phyloP scores from a whole-genome alignment of 2,888 invertebrate genomes.

The Hyposoter didymator region DNA sequence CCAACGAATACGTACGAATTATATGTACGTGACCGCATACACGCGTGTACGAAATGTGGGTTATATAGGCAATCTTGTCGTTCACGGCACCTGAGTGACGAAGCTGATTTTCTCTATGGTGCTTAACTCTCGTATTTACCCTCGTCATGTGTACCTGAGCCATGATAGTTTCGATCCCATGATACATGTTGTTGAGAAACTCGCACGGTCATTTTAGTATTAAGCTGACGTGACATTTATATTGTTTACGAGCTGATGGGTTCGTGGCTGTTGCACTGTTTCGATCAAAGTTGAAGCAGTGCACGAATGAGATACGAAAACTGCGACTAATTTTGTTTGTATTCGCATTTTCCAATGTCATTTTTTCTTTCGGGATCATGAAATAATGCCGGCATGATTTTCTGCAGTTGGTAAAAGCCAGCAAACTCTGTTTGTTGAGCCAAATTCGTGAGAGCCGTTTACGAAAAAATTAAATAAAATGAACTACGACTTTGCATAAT shows the following conservation, averaged over 20 bases:
- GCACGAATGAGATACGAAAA: not conserved
- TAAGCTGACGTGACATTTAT: not conserved
- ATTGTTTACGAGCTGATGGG: constrained; percentile 6
- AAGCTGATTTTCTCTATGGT: constrained; percentile 22
- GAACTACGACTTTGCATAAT: constrained; percentile 9
- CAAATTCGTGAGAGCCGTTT: not conserved
- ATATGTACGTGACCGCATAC: not conserved
- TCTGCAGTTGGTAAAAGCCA: not conserved
- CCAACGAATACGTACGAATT: not conserved
- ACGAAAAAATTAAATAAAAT: not conserved
- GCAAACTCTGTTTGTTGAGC: not conserved
- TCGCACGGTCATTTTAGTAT: constrained; percentile 42
- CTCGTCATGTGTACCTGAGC: constrained; percentile 40
- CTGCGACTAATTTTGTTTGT: not conserved
- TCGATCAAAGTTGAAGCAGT: not conserved
- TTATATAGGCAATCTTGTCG: constrained; percentile 18
- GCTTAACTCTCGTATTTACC: constrained; percentile 34
- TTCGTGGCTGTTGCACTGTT: not conserved
- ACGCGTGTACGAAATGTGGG: not conserved
- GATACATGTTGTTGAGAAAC: constrained; percentile 14
- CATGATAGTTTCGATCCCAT: constrained; percentile 35
- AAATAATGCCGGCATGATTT: not conserved
- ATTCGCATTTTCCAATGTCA: not conserved
- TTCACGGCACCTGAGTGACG: constrained; percentile 35
- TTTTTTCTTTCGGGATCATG: not conserved